These are phyloP conservation scores for Deladenus siricidicola DNA, from an alignment of 2,888 invertebrate species.

Conservation along the genomic window DNA sequence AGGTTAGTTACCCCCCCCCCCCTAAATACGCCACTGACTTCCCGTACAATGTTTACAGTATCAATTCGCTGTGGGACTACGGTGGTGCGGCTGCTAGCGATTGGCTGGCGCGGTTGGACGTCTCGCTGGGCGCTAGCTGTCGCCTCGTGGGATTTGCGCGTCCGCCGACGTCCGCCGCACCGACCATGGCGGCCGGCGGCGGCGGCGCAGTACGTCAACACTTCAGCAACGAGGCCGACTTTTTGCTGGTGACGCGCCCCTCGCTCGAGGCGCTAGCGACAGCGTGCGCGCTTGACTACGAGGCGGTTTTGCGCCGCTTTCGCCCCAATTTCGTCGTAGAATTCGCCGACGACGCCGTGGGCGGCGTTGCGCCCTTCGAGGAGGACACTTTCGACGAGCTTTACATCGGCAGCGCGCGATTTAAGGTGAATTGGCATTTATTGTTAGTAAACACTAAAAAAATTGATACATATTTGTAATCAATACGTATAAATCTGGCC, in stretches of 20 bases:
- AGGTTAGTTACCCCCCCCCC: too few species aligned
- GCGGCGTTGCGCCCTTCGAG: slow-evolving; percentile 61
- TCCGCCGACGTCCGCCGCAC: too few species aligned
- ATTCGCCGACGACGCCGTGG: neutral
- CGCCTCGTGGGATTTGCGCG: neutral
- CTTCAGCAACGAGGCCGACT: slow-evolving; percentile 76
- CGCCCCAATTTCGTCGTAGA: slow-evolving; percentile 80
- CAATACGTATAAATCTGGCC: too few species aligned
- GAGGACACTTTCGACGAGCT: slow-evolving; percentile 69
- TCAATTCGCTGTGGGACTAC: neutral
- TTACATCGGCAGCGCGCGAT: slow-evolving; percentile 60
- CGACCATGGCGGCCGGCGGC: too few species aligned
- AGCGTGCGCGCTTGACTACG: slow-evolving; percentile 58
- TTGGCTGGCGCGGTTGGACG: slow-evolving; percentile 13
- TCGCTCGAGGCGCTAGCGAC: slow-evolving; percentile 64
- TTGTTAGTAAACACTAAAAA: too few species aligned
- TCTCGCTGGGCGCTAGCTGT: neutral
- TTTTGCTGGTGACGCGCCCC: slow-evolving; percentile 69
- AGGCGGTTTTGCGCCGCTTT: slow-evolving; percentile 63
- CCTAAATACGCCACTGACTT: too few species aligned
- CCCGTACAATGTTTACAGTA: too few species aligned
- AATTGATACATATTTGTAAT: too few species aligned
- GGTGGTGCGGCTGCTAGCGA: neutral
- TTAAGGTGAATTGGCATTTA: slow-evolving; percentile 32
- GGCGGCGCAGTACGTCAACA: slow-evolving; percentile 5